Base-by-base conservation (phyloP, 2,797 vertebrate species). In the Triplophysa bombifrons region DNA sequence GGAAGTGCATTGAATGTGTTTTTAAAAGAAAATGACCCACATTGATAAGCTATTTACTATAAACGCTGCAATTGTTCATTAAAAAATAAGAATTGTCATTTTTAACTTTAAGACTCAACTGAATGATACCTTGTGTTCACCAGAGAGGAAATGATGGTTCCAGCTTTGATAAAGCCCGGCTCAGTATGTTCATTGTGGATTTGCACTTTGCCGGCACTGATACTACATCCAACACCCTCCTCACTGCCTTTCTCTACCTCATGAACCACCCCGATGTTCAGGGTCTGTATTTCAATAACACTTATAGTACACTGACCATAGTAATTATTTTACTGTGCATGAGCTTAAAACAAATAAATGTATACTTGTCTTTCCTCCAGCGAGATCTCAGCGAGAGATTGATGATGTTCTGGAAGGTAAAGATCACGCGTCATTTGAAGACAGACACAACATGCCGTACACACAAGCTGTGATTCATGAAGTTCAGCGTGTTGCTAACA, bases 401-500 rank as follows among this genome's bases (percentile, higher is more conserved):
- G 90, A 93, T 75, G 38, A 58, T 10, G 86, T 91, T 46, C 76
- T 94, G 27, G 79, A 85, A 1, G 88, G 76, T 10, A 91, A 90
- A 50, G 77, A 83, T 6, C 30, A 30, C 2, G 84, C 72, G 4
- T 80, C 64, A 19, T 91, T 86, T 81, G 91, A 90, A 0, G 91
- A 91, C 87, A 88, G 89, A 74, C 85, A 89, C 81, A 65, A 80
- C 0, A 92, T 91, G 91, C 90, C 92, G 11, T 94, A 92, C 20
- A 70, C 86, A 17, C 88, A 93, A 84, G 93, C 94, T 66, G 89
- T 91, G 76, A 91, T 91, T 76, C 93, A 94, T 64, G 94, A 95
- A 81, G 61, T 87, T 19, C 94, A 93, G 86, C 90, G 93, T 8
- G 11, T 91, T 1, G 87, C 91, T 20, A 92, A 89, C 86, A 91